These are phyloP conservation scores for Metopolophium dirhodum DNA, from an alignment of 1,140 invertebrate species.

Conservation along the genomic window DNA sequence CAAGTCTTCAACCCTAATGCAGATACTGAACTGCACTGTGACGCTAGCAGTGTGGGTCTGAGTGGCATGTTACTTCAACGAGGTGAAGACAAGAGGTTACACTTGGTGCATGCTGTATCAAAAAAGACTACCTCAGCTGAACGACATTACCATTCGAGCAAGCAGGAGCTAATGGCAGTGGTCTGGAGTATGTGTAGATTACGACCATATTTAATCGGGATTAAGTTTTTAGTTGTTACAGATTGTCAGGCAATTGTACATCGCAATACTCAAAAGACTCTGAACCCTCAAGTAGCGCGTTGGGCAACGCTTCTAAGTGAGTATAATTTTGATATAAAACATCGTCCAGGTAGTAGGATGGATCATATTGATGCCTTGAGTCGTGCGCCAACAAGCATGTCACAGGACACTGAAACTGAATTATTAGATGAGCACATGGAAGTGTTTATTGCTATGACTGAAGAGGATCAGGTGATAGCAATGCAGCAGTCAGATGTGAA, in stretches of 20 bases:
- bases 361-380: conserved; percentile 63
- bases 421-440: not conserved
- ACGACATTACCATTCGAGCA: not conserved
- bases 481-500: not conserved
- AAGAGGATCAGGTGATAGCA: not conserved
- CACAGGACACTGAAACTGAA: not conserved
- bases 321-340: conserved; percentile 60
- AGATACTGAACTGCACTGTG: conserved; percentile 44
- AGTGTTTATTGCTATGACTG: not conserved
- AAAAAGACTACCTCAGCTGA: conserved; percentile 12
- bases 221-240: conserved; percentile 12
- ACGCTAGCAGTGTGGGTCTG: not conserved
- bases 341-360: conserved; percentile 60
- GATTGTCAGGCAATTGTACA: conserved; percentile 46
- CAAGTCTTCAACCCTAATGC: not conserved
- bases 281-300: conserved; percentile 60
- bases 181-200: not conserved
- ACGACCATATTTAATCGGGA: not conserved
- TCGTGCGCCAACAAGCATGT: not conserved
- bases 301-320: conserved; percentile 62
- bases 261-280: conserved; percentile 53
- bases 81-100: not conserved
- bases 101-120: not conserved
- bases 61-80: conserved; percentile 17
- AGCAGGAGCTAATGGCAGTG: conserved; percentile 1